Evolutionary conservation across 2,113 vertebrate species (phyloP), one percentile per base, ranked within the genome.

Genomic region (Serinus canaria): DNA sequence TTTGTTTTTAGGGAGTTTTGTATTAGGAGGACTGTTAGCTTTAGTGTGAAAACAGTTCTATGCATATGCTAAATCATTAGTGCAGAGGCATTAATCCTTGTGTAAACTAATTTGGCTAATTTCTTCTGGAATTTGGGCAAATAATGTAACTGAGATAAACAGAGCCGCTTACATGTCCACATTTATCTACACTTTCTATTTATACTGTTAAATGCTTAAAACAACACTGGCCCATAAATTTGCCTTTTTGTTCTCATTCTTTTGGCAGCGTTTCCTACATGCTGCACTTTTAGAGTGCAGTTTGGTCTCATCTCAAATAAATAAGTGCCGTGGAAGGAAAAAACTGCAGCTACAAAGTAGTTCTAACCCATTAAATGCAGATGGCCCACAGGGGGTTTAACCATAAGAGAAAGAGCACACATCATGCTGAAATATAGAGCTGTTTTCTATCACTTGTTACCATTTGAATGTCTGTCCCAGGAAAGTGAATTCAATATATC

Each of bases 401-500:
- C 98, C 96, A 96, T 98, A 97, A 87, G 97, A 95, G 95, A 97
- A 96, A 91, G 94, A 98, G 97, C 97, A 98, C 97, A 98, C 97
- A 98, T 97, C 97, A 97, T 31, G 82, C 96, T 98, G 97, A 98
- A 98, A 97, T 98, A 97, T 97, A 98, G 98, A 97, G 97, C 98
- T 98, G 98, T 98, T 98, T 98, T 98, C 97, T 98, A 98, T 98
- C 98, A 98, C 98, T 98, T 98, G 98, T 98, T 98, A 98, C 98
- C 97, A 97, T 97, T 98, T 97, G 97, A 98, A 97, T 95, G 98
- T 97, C 97, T 97, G 97, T 98, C 97, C 95, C 98, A 97, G 97
- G 97, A 98, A 98, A 98, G 98, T 98, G 98, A 98, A 97, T 98
- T 97, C 97, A 97, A 98, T 98, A 97, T 98, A 98, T 98, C 98